phyloP scores from a whole-genome alignment of 1,140 invertebrate genomes.

The Euwallacea fornicatus region DNA sequence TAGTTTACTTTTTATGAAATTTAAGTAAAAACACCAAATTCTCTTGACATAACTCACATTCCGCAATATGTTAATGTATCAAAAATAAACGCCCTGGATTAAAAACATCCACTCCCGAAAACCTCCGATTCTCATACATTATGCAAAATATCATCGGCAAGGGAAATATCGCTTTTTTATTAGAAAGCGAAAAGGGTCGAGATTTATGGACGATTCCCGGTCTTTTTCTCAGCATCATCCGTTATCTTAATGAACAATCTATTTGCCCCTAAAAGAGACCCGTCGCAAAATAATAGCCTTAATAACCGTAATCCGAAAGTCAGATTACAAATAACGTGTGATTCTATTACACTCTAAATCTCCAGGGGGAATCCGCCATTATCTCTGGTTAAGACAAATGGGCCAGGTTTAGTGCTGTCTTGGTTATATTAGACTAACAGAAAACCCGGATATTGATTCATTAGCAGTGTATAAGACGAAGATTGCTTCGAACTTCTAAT shows the following conservation, averaged over 20 bases:
- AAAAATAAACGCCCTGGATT: too few species aligned
- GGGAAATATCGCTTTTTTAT: not conserved
- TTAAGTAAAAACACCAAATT: too few species aligned
- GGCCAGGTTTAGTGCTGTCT: not conserved
- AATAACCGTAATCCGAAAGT: slow-evolving; percentile 43
- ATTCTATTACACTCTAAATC: slow-evolving; percentile 42
- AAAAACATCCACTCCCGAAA: too few species aligned
- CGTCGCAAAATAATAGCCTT: slow-evolving; percentile 42
- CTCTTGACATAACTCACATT: too few species aligned
- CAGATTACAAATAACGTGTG: slow-evolving; percentile 43
- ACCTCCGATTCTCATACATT: not conserved
- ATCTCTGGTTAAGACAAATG: not conserved
- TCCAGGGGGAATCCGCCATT: slow-evolving; percentile 15
- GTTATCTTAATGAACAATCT: slow-evolving; percentile 45
- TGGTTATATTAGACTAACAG: not conserved
- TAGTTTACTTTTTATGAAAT: too few species aligned
- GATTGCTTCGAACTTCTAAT: too few species aligned
- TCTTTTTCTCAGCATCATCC: slow-evolving; percentile 30
- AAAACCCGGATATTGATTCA: too few species aligned
- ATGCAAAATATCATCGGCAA: not conserved
- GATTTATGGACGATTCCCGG: slow-evolving; percentile 34
- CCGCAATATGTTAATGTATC: too few species aligned
- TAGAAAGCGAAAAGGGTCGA: slow-evolving; percentile 1
- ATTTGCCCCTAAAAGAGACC: slow-evolving; percentile 36
- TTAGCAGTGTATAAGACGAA: too few species aligned